A percentile compares a stretch with the other conserved stretches of the same genome.
These are phyloP conservation scores for Cercocebus atys DNA, from an alignment of 2,113 vertebrate species.

Conservation along the genomic window DNA sequence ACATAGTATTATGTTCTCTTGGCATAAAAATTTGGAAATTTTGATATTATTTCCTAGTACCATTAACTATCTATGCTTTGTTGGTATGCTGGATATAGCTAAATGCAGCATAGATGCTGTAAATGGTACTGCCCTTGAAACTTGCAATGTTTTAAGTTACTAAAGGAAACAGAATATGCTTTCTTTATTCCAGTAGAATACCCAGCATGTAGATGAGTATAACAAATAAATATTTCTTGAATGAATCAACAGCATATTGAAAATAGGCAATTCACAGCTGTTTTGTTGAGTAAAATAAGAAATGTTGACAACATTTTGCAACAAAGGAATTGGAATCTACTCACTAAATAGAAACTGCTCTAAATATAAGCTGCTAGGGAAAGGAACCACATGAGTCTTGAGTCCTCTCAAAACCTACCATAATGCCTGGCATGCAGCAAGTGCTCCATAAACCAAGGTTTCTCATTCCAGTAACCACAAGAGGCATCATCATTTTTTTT, in stretches of 20 bases:
- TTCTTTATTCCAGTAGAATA: not conserved
- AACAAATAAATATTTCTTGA: not conserved
- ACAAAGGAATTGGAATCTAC: not conserved
- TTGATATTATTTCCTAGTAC: not conserved
- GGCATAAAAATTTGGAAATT: not conserved
- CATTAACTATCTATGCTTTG: not conserved
- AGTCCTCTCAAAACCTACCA: not conserved
- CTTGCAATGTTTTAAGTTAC: not conserved
- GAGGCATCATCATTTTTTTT: not conserved
- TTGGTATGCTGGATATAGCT: not conserved
- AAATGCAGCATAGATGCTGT: not conserved
- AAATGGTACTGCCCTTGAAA: not conserved
- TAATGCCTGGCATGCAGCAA: not conserved
- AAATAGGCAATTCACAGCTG: not conserved
- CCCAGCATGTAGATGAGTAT: not conserved
- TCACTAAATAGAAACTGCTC: not conserved
- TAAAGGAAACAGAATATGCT: not conserved
- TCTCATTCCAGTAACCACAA: not conserved
- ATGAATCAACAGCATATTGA: not conserved
- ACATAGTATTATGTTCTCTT: not conserved
- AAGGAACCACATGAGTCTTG: not conserved
- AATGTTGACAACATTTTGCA: not conserved
- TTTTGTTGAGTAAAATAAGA: not conserved
- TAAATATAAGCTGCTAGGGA: not conserved
- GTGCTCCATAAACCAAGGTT: not conserved